Evolutionary conservation across 1,140 invertebrate species (phyloP).

Genomic region (Lamellibrachia luymesi): DNA sequence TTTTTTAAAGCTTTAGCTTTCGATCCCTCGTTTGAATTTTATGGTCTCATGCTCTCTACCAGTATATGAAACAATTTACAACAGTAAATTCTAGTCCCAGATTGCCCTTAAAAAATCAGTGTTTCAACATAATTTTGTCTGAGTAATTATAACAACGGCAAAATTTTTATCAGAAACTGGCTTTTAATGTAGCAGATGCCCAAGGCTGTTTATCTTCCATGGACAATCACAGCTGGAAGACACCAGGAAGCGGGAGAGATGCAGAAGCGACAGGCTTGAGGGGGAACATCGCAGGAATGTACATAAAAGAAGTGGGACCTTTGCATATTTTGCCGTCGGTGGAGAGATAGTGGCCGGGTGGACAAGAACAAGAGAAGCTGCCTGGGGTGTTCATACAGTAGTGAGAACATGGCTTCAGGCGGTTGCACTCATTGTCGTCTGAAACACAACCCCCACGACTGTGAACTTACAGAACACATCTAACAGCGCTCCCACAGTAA

Average conservation of each 20-base stretch:
- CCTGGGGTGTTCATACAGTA: constrained; percentile 64
- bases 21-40: no score
- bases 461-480: background rate
- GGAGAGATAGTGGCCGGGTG: constrained; percentile 61
- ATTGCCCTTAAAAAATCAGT: no score
- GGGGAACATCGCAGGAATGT: background rate
- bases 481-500: background rate
- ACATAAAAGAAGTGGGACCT: constrained; percentile 35
- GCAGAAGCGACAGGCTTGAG: background rate
- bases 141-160: no score
- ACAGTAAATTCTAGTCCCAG: no score
- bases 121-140: no score
- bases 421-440: constrained; percentile 64
- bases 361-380: constrained; percentile 64
- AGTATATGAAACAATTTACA: no score
- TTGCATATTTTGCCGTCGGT: constrained; percentile 51
- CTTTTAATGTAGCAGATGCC: background rate
- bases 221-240: background rate
- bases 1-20: no score
- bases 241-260: background rate
- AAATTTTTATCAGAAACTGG: background rate
- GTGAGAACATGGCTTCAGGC: constrained; percentile 59
- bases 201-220: background rate
- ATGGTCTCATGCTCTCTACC: no score
- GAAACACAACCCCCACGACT: background rate